Evolutionary conservation across 2,888 invertebrate genomes (phyloP).

Genomic region (Amiota mariae): DNA sequence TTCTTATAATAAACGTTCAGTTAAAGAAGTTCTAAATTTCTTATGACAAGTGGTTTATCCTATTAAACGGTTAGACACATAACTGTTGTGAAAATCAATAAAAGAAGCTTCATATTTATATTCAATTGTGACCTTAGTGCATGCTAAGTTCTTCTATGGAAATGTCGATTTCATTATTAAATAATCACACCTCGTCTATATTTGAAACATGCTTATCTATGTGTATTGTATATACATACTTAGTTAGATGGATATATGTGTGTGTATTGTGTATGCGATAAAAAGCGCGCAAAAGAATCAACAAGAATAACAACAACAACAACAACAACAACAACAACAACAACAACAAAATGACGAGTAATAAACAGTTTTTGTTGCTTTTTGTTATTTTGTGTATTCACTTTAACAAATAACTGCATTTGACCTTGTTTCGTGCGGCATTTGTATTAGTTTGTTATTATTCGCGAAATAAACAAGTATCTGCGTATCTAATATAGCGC

Average conservation of each 20-base stretch:
- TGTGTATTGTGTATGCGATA: constrained; percentile 14
- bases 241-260: background rate
- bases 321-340: constrained; percentile 1
- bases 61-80: too few relatives aligned
- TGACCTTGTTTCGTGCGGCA: constrained; percentile 60
- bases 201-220: too few relatives aligned
- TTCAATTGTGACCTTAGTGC: too few relatives aligned
- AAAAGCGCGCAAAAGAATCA: constrained; percentile 32
- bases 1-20: too few relatives aligned
- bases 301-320: constrained; percentile 27
- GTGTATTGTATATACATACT: too few relatives aligned
- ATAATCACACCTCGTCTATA: too few relatives aligned
- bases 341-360: constrained; percentile 18
- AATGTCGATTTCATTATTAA: too few relatives aligned
- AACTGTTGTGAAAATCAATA: too few relatives aligned
- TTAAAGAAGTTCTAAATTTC: too few relatives aligned
- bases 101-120: too few relatives aligned
- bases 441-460: constrained; percentile 47
- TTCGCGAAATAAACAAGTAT: background rate
- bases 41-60: too few relatives aligned
- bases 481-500: background rate
- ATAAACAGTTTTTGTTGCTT: background rate
- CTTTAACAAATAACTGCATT: constrained; percentile 62
- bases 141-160: too few relatives aligned
- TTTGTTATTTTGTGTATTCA: constrained; percentile 19